These are phyloP conservation scores for Phylloscopus whistleri DNA, from an alignment of 2,113 vertebrate species.

Conservation along the genomic window DNA sequence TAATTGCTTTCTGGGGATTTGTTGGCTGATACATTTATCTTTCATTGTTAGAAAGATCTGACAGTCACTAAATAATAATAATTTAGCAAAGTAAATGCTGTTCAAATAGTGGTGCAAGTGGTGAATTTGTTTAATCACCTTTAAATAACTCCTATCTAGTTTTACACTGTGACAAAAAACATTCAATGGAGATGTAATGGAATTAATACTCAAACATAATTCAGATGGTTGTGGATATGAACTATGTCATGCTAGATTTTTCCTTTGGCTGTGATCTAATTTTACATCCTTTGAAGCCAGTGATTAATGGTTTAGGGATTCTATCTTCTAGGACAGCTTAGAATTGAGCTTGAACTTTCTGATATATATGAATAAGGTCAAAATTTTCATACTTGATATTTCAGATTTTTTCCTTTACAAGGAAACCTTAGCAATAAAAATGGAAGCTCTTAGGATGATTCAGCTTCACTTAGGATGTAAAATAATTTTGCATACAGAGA, in stretches of 20 bases:
- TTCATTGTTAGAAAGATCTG: slow-evolving; percentile 35
- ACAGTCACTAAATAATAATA: slow-evolving; percentile 44
- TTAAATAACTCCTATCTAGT: slow-evolving; percentile 2
- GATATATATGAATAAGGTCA: not conserved
- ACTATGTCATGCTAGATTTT: not conserved
- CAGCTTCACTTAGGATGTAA: not conserved
- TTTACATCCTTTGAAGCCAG: not conserved
- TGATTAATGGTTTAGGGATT: not conserved
- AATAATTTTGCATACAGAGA: not conserved
- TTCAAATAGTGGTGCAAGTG: not conserved
- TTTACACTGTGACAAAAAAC: not conserved
- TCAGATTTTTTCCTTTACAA: not conserved
- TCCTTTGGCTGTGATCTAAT: not conserved
- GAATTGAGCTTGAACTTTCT: not conserved
- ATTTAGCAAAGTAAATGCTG: slow-evolving; percentile 8
- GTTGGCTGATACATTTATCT: slow-evolving; percentile 14
- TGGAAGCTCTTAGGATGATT: not conserved
- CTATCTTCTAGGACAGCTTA: not conserved
- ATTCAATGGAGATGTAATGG: not conserved
- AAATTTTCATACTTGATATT: not conserved
- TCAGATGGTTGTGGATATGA: not conserved
- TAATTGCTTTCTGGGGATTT: slow-evolving; percentile 62
- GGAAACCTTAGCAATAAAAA: not conserved
- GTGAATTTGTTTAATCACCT: slow-evolving; percentile 34
- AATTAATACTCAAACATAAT: not conserved